A percentile compares a stretch with the other conserved stretches of the same genome.
These are phyloP conservation scores for Geococcyx californianus DNA, from an alignment of 2,113 vertebrate genomes.

Conservation along the genomic window DNA sequence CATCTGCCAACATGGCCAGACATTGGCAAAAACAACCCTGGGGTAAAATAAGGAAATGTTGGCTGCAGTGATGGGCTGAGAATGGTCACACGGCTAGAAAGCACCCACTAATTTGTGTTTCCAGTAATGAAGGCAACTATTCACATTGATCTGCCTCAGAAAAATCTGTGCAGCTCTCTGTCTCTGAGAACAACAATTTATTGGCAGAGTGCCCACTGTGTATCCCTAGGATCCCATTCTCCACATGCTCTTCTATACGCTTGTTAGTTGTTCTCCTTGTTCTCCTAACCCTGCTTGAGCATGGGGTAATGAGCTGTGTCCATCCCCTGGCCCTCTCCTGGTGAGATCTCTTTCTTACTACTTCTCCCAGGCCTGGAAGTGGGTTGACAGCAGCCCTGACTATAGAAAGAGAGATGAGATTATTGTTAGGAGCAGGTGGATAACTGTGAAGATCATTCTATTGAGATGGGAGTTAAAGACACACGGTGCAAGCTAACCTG, in stretches of 20 bases:
- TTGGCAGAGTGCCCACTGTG: neutral
- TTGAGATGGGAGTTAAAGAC: neutral
- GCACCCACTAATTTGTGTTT: neutral
- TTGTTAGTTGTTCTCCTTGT: neutral
- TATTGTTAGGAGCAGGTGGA: neutral
- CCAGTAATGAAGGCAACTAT: neutral
- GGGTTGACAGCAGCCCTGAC: neutral
- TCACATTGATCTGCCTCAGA: fast-evolving
- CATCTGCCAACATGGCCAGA: neutral
- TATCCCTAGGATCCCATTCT: neutral
- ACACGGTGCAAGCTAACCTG: fast-evolving
- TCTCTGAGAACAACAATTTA: neutral
- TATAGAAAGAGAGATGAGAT: neutral
- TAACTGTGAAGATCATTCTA: neutral
- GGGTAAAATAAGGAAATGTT: neutral
- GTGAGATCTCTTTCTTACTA: neutral
- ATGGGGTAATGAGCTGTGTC: fast-evolving
- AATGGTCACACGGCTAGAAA: fast-evolving
- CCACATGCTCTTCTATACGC: fast-evolving
- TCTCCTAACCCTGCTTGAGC: neutral
- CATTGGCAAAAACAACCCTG: fast-evolving
- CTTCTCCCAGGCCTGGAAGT: neutral
- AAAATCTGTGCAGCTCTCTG: neutral
- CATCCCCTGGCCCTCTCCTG: neutral
- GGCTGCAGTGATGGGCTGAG: neutral